Base-by-base conservation (phyloP, 1,140 invertebrate species). In the Papilio machaon region DNA sequence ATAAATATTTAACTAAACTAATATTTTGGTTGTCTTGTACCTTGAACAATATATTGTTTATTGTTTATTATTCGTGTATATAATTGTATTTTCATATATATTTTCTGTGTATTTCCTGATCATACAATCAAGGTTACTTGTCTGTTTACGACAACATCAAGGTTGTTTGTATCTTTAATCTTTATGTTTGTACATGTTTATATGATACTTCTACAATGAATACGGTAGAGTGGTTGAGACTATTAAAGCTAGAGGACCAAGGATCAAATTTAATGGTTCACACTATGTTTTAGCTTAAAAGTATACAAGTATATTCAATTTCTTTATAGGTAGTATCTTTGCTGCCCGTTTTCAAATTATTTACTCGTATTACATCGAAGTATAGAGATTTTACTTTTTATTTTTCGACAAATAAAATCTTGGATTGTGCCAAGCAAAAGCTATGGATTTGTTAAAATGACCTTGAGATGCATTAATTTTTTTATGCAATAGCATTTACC, bases 131-230 rank as follows among this genome's bases (percentile, higher is more conserved):
- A 70, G 64, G 64, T 70, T 70, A 70, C 30, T 30, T 70, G 30
- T 11, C 64, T 70, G 64, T 70, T 70, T 70, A 70, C 64, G 64
- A 70, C 64, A 70, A 70, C 64, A 35, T 70, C 64, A 70, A 70
- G 64, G 64, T 70, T 70, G 64, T 30, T 70, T 70, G 64, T 70
- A 70, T 70, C 64, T 70, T 70, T 70, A 70, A 70, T 70, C 64
- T 70, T 70, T 70, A 70, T 70, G 64, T 70, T 70, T 70, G 60
- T 70, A 38, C 15, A 70, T 70, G 35, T 70, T 70, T 30, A 64
- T 64, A 70, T 35, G 64, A 70, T 35, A 70, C 10, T 70, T 35
- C 13, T 35, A 15, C 35, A 35, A 13, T 70, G 23, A 35, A 70
- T 15, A 30, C 30, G 64, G 30, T 70, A 15, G 13, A 67, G 64